phyloP scores from a whole-genome alignment of 2,797 vertebrate genomes.

The Coregonus suidteri region DNA sequence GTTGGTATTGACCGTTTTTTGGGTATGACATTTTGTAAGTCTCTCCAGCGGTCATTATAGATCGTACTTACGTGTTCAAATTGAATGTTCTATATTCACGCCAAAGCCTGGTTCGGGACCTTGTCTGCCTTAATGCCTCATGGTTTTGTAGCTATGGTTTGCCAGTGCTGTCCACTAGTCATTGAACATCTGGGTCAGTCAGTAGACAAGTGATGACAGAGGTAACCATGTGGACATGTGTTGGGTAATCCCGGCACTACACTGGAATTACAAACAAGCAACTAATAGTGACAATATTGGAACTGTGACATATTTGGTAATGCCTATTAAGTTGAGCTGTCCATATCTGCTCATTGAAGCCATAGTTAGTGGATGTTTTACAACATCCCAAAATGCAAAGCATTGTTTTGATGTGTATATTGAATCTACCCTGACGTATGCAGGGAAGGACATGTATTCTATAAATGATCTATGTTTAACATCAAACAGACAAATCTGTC shows the following conservation, averaged over 20 bases:
- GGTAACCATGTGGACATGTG: conserved; percentile 36
- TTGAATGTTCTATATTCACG: neutral
- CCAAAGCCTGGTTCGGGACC: neutral
- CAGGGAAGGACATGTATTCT: conserved; percentile 29
- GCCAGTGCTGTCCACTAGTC: neutral
- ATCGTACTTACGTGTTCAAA: neutral
- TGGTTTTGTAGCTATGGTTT: neutral
- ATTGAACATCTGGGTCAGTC: conserved; percentile 10
- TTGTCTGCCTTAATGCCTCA: neutral
- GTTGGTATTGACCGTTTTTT: neutral
- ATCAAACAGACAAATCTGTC: conserved; percentile 71
- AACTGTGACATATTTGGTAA: conserved; percentile 4
- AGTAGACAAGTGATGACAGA: conserved; percentile 28
- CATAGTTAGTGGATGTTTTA: conserved; percentile 13
- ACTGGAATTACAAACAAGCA: conserved; percentile 55
- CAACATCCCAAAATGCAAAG: conserved; percentile 6
- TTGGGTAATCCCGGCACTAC: conserved; percentile 37
- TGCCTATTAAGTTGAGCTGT: neutral
- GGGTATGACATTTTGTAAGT: neutral
- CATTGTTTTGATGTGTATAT: conserved; percentile 40
- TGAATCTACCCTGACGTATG: conserved; percentile 47
- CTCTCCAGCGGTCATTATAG: neutral
- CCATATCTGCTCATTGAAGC: conserved; percentile 16
- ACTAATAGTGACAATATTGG: conserved; percentile 42
- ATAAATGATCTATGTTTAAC: conserved; percentile 44